A percentile compares a stretch with the other conserved stretches of the same genome.
Conservation (phyloP, 2,113 vertebrate genomes). For the Saguinus imperator region DNA sequence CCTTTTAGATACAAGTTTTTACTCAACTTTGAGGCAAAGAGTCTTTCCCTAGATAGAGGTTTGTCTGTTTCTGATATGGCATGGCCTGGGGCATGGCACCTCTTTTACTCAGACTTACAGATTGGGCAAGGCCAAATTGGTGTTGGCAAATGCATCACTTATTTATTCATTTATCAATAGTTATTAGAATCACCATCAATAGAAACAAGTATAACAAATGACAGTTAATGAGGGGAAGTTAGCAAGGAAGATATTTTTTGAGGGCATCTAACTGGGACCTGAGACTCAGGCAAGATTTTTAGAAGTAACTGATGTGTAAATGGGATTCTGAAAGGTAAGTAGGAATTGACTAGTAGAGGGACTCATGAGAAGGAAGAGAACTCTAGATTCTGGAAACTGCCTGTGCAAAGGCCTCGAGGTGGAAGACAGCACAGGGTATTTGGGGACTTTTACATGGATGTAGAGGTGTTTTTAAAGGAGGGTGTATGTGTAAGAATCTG, state of each 20-base stretch:
- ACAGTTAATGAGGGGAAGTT: background rate
- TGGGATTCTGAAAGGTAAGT: background rate
- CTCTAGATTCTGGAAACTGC: background rate
- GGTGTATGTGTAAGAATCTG: background rate
- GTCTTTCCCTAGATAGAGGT: slow-evolving; percentile 10
- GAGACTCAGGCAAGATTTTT: background rate
- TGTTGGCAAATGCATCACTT: background rate
- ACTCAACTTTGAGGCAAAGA: slow-evolving; percentile 40
- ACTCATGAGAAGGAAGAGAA: background rate
- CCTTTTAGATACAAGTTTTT: slow-evolving; percentile 24
- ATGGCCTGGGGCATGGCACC: background rate
- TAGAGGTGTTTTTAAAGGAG: background rate
- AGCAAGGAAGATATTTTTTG: background rate
- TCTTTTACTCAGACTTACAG: background rate
- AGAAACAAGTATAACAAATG: background rate
- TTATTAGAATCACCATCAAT: background rate
- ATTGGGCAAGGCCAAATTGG: background rate
- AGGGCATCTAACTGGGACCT: background rate
- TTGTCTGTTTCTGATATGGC: slow-evolving; percentile 23
- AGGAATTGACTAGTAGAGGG: background rate
- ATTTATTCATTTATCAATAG: background rate
- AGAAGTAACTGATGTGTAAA: background rate
- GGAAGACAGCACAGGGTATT: background rate
- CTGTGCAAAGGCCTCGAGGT: background rate
- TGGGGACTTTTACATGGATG: background rate